These are phyloP conservation scores for Temnopleurus reevesii DNA, from an alignment of 53 echinoderm and acorn worm species.

Conservation along the genomic window DNA sequence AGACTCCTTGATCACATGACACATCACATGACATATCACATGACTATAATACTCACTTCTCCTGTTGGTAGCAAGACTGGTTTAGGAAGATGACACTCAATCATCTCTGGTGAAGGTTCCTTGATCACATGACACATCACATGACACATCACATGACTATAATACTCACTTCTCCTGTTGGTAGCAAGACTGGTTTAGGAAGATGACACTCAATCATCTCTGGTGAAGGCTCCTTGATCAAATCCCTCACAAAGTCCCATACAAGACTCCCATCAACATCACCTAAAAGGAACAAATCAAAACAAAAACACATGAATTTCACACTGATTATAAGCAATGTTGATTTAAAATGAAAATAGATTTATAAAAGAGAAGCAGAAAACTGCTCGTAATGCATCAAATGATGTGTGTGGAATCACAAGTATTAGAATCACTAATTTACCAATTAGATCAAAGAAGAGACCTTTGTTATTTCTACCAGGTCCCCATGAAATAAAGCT, in stretches of 20 bases:
- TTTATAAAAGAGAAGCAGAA: too few relatives aligned
- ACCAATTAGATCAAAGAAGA: too few relatives aligned
- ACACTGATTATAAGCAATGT: too few relatives aligned
- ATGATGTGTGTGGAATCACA: too few relatives aligned
- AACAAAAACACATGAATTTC: too few relatives aligned
- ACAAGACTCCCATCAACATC: constrained; percentile 74
- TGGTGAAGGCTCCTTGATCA: constrained; percentile 76
- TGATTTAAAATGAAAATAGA: background rate
- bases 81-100: constrained; percentile 88
- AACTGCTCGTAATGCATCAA: too few relatives aligned
- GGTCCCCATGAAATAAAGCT: too few relatives aligned
- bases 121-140: constrained; percentile 62
- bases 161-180: constrained; percentile 81
- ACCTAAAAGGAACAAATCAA: constrained; percentile 56
- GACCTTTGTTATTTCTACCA: too few relatives aligned
- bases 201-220: constrained; percentile 81
- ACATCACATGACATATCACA: too few relatives aligned
- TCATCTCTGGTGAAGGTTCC: constrained; percentile 77
- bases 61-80: constrained; percentile 87
- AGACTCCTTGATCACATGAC: constrained; percentile 69
- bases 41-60: constrained; percentile 73
- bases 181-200: constrained; percentile 89
- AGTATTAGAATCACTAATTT: too few relatives aligned
- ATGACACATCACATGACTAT: background rate
- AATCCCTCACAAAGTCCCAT: constrained; percentile 70